phyloP scores from a whole-genome alignment of 2,888 invertebrate species.

The Hyalella azteca region DNA sequence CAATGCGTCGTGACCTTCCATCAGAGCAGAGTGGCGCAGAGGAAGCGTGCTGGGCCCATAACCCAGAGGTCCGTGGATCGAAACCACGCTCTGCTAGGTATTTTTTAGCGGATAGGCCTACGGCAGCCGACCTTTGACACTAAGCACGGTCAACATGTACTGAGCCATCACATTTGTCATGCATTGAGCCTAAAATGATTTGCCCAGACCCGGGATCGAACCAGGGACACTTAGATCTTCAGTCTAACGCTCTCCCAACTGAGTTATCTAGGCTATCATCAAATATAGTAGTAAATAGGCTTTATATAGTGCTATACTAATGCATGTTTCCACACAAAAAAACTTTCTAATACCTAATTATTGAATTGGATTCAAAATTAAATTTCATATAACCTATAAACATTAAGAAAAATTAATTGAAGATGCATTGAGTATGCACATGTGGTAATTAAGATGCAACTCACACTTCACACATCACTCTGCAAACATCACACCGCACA shows the following conservation, averaged over 20 bases:
- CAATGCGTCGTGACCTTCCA: not conserved
- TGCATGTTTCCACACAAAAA: not conserved
- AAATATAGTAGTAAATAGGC: not conserved
- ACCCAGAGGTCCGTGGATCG: slow-evolving; percentile 3
- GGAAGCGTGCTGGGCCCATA: slow-evolving; percentile 12
- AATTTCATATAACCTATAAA: too few relatives aligned
- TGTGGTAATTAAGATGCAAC: too few relatives aligned
- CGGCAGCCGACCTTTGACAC: too few relatives aligned
- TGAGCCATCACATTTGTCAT: not conserved
- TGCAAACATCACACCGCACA: too few relatives aligned
- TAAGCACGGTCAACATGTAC: too few relatives aligned
- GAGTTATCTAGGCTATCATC: slow-evolving; percentile 43
- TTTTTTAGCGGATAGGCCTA: too few relatives aligned
- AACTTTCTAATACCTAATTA: not conserved
- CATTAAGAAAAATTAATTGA: too few relatives aligned
- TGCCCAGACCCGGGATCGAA: slow-evolving; percentile 54
- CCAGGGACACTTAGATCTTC: slow-evolving; percentile 53
- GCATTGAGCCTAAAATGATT: not conserved
- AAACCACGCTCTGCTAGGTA: too few relatives aligned
- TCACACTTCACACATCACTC: too few relatives aligned
- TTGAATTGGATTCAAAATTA: too few relatives aligned
- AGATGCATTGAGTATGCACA: too few relatives aligned
- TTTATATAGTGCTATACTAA: too few relatives aligned
- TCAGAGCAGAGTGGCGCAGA: not conserved
- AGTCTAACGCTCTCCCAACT: slow-evolving; percentile 55